A percentile compares a stretch with the other conserved stretches of the same genome.
These are phyloP conservation scores for Phodopus roborovskii DNA, from an alignment of 2,113 vertebrate species.

Conservation along the genomic window DNA sequence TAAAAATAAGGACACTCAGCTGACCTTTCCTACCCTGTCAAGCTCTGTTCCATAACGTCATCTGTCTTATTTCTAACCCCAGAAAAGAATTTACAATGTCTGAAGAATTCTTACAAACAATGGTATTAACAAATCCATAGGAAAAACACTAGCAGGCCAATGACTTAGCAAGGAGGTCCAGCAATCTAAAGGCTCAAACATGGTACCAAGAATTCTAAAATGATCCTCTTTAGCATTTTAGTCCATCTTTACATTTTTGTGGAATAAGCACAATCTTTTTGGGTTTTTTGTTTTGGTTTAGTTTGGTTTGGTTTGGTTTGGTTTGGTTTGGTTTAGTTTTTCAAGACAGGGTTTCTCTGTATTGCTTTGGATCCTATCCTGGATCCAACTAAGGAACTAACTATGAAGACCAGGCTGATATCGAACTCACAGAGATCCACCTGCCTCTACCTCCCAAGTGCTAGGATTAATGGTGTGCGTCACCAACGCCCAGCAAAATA, in stretches of 20 bases:
- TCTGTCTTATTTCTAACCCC: background rate
- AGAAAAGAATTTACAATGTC: conserved; percentile 7
- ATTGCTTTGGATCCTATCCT: no score
- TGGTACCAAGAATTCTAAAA: background rate
- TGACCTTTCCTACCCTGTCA: background rate
- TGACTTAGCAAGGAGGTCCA: background rate
- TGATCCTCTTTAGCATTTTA: background rate
- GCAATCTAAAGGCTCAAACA: background rate
- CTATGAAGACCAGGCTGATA: no score
- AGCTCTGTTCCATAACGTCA: background rate
- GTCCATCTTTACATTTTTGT: background rate
- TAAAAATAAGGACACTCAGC: background rate
- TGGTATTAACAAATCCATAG: background rate
- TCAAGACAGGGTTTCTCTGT: no score
- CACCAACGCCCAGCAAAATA: background rate
- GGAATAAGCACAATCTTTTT: background rate
- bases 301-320: no score
- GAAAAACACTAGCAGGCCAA: conserved; percentile 8
- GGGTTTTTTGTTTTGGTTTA: background rate
- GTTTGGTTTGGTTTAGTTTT: no score
- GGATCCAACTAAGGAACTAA: no score
- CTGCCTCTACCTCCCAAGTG: no score
- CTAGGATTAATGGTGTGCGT: no score
- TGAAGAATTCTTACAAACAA: conserved; percentile 13
- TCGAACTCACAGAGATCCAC: no score